A percentile compares a stretch with the other conserved stretches of the same genome.
These are phyloP conservation scores for Odontamblyopus lacepedii DNA, from an alignment of 2,797 vertebrate species.

Conservation along the genomic window DNA sequence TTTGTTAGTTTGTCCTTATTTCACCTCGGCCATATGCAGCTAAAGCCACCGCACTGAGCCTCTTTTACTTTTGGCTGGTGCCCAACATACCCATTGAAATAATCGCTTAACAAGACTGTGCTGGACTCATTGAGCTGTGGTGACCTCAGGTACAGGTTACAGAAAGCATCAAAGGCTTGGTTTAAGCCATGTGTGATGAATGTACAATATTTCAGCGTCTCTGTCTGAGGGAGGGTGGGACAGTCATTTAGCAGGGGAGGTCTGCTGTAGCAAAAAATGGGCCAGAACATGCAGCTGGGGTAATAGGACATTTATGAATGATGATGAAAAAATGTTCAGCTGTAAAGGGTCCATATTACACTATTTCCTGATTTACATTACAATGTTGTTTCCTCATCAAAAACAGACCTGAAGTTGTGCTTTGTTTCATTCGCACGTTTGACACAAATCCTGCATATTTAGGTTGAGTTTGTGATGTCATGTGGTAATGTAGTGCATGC, in stretches of 20 bases:
- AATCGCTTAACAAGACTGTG: conserved; percentile 13
- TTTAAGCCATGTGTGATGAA: not conserved
- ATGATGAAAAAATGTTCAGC: not conserved
- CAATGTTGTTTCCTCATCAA: too few species aligned
- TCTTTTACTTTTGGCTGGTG: conserved; percentile 53
- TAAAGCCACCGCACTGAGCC: conserved; percentile 43
- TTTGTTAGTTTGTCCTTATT: conserved; percentile 13
- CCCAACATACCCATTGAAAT: conserved; percentile 12
- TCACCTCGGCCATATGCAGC: conserved; percentile 25
- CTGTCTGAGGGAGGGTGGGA: conserved; percentile 17
- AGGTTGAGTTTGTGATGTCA: too few species aligned
- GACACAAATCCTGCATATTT: too few species aligned
- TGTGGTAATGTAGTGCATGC: too few species aligned
- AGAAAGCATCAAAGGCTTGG: not conserved
- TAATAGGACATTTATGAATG: not conserved
- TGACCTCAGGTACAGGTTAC: conserved; percentile 14
- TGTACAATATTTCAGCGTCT: not conserved
- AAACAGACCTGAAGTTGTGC: too few species aligned
- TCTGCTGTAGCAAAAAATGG: conserved; percentile 16
- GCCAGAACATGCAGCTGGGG: conserved; percentile 8
- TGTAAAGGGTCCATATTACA: too few species aligned
- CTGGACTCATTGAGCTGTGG: conserved; percentile 17
- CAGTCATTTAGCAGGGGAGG: conserved; percentile 14
- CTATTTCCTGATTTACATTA: too few species aligned
- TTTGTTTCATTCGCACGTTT: too few species aligned